Conservation (phyloP, 1,140 invertebrate species). For the Vanessa tameamea region DNA sequence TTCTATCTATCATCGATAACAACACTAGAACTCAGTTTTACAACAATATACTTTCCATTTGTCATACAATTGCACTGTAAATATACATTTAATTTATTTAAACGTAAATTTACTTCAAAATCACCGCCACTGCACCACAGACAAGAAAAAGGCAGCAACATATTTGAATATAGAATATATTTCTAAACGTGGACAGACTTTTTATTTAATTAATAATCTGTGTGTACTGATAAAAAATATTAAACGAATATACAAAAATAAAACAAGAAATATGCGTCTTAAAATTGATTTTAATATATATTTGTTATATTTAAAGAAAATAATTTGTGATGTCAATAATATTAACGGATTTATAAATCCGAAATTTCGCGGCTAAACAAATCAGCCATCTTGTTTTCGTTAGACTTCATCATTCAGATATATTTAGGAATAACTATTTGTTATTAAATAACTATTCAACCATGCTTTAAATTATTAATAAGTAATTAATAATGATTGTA, state of each 20-base stretch:
- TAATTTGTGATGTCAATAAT: constrained; percentile 9
- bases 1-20: too few relatives aligned
- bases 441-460: neutral
- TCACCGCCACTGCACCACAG: neutral
- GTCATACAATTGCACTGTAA: too few relatives aligned
- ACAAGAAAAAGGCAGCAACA: neutral
- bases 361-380: neutral
- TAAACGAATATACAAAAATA: constrained; percentile 4
- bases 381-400: neutral
- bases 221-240: neutral
- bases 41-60: too few relatives aligned
- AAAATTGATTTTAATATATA: neutral
- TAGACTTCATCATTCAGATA: neutral
- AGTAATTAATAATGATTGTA: neutral
- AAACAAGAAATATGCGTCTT: neutral
- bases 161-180: neutral
- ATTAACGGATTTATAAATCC: neutral
- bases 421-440: neutral
- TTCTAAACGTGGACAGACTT: neutral
- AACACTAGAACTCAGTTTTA: too few relatives aligned
- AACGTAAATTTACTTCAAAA: too few relatives aligned
- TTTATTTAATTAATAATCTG: neutral
- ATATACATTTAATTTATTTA: too few relatives aligned
- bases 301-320: constrained; percentile 5
- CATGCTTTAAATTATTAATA: neutral